These are phyloP conservation scores for Rhinolophus ferrumequinum DNA, from an alignment of 2,113 vertebrate genomes.

Conservation along the genomic window DNA sequence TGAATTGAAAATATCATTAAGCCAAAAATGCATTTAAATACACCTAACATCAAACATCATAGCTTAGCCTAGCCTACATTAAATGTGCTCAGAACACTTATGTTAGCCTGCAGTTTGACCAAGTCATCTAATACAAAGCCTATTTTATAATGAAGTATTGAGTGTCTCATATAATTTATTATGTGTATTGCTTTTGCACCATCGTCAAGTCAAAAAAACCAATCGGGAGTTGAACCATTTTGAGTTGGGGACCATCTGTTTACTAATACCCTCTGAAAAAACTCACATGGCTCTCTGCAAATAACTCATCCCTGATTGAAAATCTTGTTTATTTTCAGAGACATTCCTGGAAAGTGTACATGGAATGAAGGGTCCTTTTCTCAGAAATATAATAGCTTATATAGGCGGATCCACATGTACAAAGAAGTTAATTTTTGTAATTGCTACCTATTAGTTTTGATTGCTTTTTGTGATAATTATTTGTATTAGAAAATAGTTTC, in stretches of 20 bases:
- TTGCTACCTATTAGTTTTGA: not conserved
- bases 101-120: not conserved
- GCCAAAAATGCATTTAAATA: not conserved
- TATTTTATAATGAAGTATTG: not conserved
- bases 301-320: not conserved
- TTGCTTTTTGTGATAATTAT: not conserved
- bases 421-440: not conserved
- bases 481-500: constrained; percentile 48
- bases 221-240: not conserved
- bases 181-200: not conserved
- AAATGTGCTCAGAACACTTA: not conserved
- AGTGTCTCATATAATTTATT: not conserved
- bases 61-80: not conserved
- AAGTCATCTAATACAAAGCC: not conserved
- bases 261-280: not conserved
- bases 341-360: not conserved
- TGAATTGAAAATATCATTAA: not conserved
- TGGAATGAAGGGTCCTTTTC: not conserved
- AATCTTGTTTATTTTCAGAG: not conserved
- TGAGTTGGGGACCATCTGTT: not conserved
- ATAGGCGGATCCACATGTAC: not conserved
- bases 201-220: not conserved
- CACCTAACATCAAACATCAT: not conserved
- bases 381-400: not conserved
- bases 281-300: not conserved